These are phyloP conservation scores for Drosophila colorata DNA, from an alignment of 2,888 invertebrate genomes.

Conservation along the genomic window DNA sequence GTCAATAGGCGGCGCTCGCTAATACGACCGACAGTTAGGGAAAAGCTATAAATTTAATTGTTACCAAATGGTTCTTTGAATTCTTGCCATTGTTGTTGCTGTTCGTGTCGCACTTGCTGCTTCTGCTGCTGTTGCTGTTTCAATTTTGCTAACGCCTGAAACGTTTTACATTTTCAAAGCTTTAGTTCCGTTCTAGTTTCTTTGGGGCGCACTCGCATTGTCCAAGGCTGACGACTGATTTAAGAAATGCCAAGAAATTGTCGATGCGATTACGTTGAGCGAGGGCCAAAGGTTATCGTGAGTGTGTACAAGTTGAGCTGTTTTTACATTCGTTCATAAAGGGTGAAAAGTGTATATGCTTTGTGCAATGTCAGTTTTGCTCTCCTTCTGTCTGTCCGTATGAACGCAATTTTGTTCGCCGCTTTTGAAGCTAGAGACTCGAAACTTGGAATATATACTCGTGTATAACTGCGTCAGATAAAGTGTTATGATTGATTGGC, in stretches of 20 bases:
- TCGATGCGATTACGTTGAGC: slow-evolving; percentile 70
- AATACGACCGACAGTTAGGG: neutral
- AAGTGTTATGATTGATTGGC: too few species aligned
- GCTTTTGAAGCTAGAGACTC: too few species aligned
- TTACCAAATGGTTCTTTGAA: slow-evolving; percentile 53
- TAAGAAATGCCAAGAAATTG: slow-evolving; percentile 66
- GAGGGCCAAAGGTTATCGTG: slow-evolving; percentile 67
- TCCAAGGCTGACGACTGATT: slow-evolving; percentile 57
- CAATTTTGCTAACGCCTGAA: slow-evolving; percentile 75
- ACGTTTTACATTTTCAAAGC: slow-evolving; percentile 49
- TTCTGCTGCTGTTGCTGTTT: slow-evolving; percentile 33
- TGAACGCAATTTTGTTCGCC: too few species aligned
- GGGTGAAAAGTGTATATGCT: too few species aligned
- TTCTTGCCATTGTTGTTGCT: slow-evolving; percentile 1
- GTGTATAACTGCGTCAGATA: too few species aligned
- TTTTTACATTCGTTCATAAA: neutral
- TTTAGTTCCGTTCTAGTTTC: slow-evolving; percentile 73
- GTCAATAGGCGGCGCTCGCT: slow-evolving; percentile 48
- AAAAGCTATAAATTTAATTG: slow-evolving; percentile 59
- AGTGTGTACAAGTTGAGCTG: slow-evolving; percentile 10
- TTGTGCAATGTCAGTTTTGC: too few species aligned
- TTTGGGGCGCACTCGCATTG: slow-evolving; percentile 18
- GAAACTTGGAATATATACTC: too few species aligned
- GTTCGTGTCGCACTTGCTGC: slow-evolving; percentile 7
- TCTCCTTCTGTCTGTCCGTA: too few species aligned